These are phyloP conservation scores for Pantelozetes paolii DNA, from an alignment of 2,888 invertebrate genomes.

Conservation along the genomic window DNA sequence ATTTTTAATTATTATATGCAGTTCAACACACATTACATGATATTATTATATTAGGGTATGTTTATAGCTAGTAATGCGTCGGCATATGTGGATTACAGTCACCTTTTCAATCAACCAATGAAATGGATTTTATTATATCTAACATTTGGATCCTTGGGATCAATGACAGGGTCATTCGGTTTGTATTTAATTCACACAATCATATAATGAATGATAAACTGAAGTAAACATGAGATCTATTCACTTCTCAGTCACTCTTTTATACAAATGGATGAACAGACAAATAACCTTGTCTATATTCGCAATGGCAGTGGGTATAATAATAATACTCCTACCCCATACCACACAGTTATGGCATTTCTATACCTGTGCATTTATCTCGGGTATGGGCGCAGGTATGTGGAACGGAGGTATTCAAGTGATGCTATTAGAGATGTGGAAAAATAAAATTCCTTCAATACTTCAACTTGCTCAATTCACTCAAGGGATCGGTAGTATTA, in stretches of 20 bases:
- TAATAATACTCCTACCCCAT: not conserved
- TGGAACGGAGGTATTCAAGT: slow-evolving; percentile 29
- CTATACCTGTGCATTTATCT: not conserved
- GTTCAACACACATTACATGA: too few relatives aligned
- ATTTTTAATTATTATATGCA: too few relatives aligned
- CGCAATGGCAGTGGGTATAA: not conserved
- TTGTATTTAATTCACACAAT: too few relatives aligned
- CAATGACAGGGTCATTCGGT: not conserved
- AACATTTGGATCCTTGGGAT: not conserved
- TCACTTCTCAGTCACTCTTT: too few relatives aligned
- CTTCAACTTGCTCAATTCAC: slow-evolving; percentile 40
- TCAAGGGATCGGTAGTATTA: slow-evolving; percentile 37
- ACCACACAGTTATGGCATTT: not conserved
- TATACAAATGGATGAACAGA: slow-evolving; percentile 3
- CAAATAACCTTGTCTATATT: slow-evolving; percentile 7
- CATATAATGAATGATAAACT: too few relatives aligned
- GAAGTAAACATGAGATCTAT: too few relatives aligned
- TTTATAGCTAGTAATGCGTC: not conserved
- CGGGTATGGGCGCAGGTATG: slow-evolving; percentile 27
- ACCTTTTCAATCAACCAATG: not conserved
- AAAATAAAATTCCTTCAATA: slow-evolving; percentile 29
- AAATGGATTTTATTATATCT: not conserved
- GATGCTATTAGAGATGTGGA: slow-evolving; percentile 41
- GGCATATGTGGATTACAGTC: not conserved
- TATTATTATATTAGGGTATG: too few relatives aligned